Base-by-base conservation (phyloP, 2,113 vertebrate genomes). In the Urocynchramus pylzowi region DNA sequence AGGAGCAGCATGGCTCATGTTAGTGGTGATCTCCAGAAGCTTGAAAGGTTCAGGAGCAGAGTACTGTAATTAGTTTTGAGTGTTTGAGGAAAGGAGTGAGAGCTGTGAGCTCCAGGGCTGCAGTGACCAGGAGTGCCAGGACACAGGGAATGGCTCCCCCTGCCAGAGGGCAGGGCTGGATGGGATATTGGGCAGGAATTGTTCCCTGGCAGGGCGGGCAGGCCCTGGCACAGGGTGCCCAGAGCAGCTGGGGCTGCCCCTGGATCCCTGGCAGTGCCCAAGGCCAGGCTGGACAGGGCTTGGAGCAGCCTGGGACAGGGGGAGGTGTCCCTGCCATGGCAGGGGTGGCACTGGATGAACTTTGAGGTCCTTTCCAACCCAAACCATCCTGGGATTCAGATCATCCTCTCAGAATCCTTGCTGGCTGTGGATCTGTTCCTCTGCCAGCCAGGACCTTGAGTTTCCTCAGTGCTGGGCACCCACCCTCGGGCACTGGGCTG, bases 291-390 rank as follows among this genome's bases (percentile, higher is more conserved):
- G 77, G 76, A 8, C 2, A 5, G 67, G 30, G 50, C 13, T 57
- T 1, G 76, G 61, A 76, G 61, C 41, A 18, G 0, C 41, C n/a
- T 54, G 63, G 63, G n/a, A 22, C 1, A 3, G 47, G 35, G 87
- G 78, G 0, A 69, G 41, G 54, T 15, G 47, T 27, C 63, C 16
- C 61, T 82, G 20, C 45, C 39, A 13, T 52, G 60, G 45, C 61
- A 60, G 61, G 53, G 39, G 4, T 21, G 69, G 33, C 0, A 4
- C 1, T 0, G 16, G 69, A 1, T 26, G 61, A 0, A 4, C 3
- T 75, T 16, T 47, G 0, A 69, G 30, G 17, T 27, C n/a, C 27
- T 5, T 53, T 2, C 41, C 47, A 8, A 4, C 17, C 17, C 30
- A 69, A 18, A 10, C 21, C 63, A 31, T 16, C 2, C 30, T 54